Conservation (phyloP, 35 echinoderm and acorn worm species). For the Lytechinus variegatus region DNA sequence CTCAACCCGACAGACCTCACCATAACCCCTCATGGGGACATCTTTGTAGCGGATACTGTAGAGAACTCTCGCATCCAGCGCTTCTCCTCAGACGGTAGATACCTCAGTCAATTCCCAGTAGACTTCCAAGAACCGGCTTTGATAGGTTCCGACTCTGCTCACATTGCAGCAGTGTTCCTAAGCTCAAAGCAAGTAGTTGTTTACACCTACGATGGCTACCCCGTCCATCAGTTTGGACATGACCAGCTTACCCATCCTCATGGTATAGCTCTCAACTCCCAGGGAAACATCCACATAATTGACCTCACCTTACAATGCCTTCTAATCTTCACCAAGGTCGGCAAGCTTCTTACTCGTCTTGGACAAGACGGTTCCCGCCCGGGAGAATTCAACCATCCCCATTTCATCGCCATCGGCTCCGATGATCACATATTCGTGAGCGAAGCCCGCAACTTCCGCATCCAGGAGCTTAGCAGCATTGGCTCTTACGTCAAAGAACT, state of each 20-base stretch:
- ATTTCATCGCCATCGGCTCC: conserved; percentile 72
- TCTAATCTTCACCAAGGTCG: conserved; percentile 61
- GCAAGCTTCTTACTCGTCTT: conserved; percentile 59
- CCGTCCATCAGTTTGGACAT: conserved; percentile 52
- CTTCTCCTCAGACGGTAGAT: conserved; percentile 66
- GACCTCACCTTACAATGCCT: conserved; percentile 63
- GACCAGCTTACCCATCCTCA: conserved; percentile 65
- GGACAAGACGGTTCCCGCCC: conserved; percentile 72
- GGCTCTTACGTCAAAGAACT: conserved; percentile 74
- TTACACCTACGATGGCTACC: conserved; percentile 63
- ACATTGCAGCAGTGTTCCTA: conserved; percentile 66
- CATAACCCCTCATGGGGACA: conserved; percentile 60
- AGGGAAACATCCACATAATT: conserved; percentile 64
- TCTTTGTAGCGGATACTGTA: conserved; percentile 81
- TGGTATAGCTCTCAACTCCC: conserved; percentile 72
- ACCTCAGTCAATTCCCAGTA: conserved; percentile 60
- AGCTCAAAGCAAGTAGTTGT: conserved; percentile 53
- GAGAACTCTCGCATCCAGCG: conserved; percentile 76
- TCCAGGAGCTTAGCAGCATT: conserved; percentile 69
- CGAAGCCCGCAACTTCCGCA: conserved; percentile 71
- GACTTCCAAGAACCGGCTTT: conserved; percentile 72
- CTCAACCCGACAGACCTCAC: conserved; percentile 79
- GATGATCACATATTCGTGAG: conserved; percentile 76
- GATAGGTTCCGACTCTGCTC: conserved; percentile 52
- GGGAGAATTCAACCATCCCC: conserved; percentile 77